These are phyloP conservation scores for Caenorhabditis becei DNA, from an alignment of 2,888 invertebrate genomes.

Conservation along the genomic window DNA sequence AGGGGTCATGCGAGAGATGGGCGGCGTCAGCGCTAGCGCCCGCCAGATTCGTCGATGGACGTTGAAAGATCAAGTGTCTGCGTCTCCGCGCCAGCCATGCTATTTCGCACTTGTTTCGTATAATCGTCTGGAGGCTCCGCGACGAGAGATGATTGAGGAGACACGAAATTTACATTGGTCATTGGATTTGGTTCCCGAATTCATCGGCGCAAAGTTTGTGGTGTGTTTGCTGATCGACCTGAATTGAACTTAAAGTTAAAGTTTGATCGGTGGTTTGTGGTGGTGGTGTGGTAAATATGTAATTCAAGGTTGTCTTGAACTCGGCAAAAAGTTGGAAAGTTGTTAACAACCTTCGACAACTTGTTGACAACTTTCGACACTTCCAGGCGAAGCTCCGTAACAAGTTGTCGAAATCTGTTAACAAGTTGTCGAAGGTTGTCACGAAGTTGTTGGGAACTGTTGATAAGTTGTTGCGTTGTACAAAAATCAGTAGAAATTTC, in stretches of 20 bases:
- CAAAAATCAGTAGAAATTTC: too few species aligned
- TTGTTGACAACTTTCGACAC: too few species aligned
- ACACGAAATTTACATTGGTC: conserved; percentile 24
- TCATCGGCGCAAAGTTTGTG: neutral
- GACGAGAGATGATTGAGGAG: conserved; percentile 16
- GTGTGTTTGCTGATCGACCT: neutral
- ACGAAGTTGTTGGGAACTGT: too few species aligned
- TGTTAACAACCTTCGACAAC: too few species aligned
- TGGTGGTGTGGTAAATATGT: too few species aligned
- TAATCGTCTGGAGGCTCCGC: conserved; percentile 44
- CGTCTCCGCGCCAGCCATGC: conserved; percentile 9
- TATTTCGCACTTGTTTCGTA: conserved; percentile 42
- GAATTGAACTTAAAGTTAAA: too few species aligned
- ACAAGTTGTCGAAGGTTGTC: too few species aligned
- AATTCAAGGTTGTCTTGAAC: too few species aligned
- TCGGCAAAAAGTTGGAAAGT: too few species aligned
- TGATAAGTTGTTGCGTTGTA: too few species aligned
- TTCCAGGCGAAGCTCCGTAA: too few species aligned
- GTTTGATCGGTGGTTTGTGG: neutral
- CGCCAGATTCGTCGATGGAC: conserved; percentile 40
- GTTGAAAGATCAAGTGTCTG: conserved; percentile 52
- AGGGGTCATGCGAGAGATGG: conserved; percentile 44
- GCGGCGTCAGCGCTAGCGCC: conserved; percentile 15
- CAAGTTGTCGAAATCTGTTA: too few species aligned
- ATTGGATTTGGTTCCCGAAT: neutral